Percentiles rank a stretch among this genome's conserved stretches.
Evolutionary conservation across 2,113 vertebrate genomes (phyloP).

Genomic region (Tichodroma muraria): DNA sequence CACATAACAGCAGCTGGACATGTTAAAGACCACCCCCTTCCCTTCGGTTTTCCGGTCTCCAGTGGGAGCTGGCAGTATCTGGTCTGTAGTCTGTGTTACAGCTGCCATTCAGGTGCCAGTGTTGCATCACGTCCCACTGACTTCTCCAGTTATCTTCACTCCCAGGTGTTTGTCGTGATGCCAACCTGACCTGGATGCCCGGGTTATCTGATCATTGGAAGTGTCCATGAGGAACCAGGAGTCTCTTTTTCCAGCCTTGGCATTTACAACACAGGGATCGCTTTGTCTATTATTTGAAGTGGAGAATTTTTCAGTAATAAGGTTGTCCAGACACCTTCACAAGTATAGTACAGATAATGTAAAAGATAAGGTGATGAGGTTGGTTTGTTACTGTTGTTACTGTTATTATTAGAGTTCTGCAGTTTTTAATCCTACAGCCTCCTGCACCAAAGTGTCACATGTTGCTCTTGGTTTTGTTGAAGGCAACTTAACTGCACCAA

Average conservation of each 20-base stretch:
- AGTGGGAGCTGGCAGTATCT: not conserved
- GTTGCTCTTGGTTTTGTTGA: not conserved
- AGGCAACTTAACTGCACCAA: not conserved
- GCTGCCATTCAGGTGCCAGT: not conserved
- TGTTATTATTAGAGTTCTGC: not conserved
- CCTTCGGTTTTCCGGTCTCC: not conserved
- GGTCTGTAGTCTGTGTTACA: not conserved
- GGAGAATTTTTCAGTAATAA: not conserved
- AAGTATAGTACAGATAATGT: not conserved
- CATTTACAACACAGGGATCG: not conserved
- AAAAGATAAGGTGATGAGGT: not conserved
- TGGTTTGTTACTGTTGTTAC: not conserved
- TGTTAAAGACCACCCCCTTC: not conserved
- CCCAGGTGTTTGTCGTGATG: not conserved
- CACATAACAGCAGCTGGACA: not conserved
- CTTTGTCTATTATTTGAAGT: not conserved
- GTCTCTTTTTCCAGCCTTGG: not conserved
- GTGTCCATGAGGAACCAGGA: not conserved
- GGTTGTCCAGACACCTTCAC: not conserved
- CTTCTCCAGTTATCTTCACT: not conserved
- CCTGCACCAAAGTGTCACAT: not conserved
- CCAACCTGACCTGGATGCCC: not conserved
- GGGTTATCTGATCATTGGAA: not conserved
- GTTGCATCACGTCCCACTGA: accelerated
- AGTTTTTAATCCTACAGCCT: not conserved